Base-by-base conservation (phyloP, 2,797 vertebrate genomes). In the Acanthis flammea region DNA sequence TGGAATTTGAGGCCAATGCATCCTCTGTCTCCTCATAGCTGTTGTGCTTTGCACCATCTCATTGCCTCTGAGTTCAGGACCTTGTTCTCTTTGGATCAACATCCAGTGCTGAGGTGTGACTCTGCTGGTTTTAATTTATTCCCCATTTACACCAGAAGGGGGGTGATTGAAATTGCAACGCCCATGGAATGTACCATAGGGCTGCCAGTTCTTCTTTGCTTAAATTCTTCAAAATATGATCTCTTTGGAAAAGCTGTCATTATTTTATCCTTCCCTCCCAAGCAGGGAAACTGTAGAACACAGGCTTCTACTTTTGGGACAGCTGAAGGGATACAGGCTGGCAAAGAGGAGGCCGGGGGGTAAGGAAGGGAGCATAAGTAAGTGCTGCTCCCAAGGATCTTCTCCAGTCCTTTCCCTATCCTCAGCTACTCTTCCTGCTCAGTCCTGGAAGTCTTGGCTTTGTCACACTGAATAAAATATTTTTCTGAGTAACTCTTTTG, bases 101-200 rank as follows among this genome's bases (percentile, higher is more conserved):
- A 58, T n/a, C 55, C 47, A 35, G 0, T 13, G n/a, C 19, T 2
- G 2, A 53, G 58, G 10, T 0, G 0, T 31, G 42, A 39, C 37
- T 71, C 23, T 10, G 3, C 0, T 17, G 41, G n/a, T 45, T 44
- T 74, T 50, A 23, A n/a, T 50, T 86, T 53, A 23, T 44, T 86
- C 61, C 42, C 0, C 0, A n/a, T 84, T 60, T 63, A 77, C 53
- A 31, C 25, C 25, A 17, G 6, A 6, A 35, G 21, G 21, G 0
- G 1, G 7, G 3, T 9, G 37, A 31, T 41, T 18, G 51, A 41
- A 87, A 50, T 7, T 57, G n/a, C 30, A 24, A 10, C 19, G 30
- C 8, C 10, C 19, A 4, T 3, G 25, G 21, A 71, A 23, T 17
- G 5, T 33, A 24, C 68, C n/a, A 27, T 16, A 18, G 31, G 5